phyloP scores from a whole-genome alignment of 2,797 vertebrate genomes.

The Eupleurogrammus muticus region DNA sequence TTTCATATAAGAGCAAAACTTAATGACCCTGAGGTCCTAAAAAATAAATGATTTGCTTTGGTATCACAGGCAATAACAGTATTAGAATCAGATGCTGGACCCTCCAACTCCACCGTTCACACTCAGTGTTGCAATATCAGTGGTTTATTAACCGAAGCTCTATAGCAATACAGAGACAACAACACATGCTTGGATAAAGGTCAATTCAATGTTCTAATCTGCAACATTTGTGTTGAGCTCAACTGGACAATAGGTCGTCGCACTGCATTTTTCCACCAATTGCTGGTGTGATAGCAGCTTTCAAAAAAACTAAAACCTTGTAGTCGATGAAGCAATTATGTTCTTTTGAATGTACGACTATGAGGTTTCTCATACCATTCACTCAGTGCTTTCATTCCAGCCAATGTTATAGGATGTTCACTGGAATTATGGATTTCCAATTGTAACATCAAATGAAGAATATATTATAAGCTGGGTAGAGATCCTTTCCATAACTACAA shows the following conservation, averaged over 20 bases:
- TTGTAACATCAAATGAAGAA: neutral
- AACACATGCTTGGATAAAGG: constrained; percentile 31
- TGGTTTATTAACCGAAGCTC: constrained; percentile 44
- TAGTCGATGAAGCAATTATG: no score
- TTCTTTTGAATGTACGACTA: neutral
- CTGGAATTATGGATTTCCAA: neutral
- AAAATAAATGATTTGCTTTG: neutral
- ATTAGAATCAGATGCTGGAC: neutral
- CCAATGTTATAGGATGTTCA: neutral
- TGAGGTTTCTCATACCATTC: neutral
- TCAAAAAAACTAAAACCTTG: no score
- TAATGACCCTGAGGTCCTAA: neutral
- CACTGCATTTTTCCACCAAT: constrained; percentile 7
- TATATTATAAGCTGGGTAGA: no score
- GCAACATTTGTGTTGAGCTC: constrained; percentile 38
- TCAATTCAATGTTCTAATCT: constrained; percentile 33
- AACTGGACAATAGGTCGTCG: constrained; percentile 4
- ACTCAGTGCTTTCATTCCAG: neutral
- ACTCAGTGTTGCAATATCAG: neutral
- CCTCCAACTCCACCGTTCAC: neutral
- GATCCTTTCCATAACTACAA: neutral
- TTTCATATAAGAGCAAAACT: neutral
- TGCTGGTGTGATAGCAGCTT: constrained; percentile 6
- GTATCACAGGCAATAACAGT: neutral
- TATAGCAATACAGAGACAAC: constrained; percentile 43